phyloP scores from a whole-genome alignment of 2,113 vertebrate genomes.

The Podilymbus podiceps region DNA sequence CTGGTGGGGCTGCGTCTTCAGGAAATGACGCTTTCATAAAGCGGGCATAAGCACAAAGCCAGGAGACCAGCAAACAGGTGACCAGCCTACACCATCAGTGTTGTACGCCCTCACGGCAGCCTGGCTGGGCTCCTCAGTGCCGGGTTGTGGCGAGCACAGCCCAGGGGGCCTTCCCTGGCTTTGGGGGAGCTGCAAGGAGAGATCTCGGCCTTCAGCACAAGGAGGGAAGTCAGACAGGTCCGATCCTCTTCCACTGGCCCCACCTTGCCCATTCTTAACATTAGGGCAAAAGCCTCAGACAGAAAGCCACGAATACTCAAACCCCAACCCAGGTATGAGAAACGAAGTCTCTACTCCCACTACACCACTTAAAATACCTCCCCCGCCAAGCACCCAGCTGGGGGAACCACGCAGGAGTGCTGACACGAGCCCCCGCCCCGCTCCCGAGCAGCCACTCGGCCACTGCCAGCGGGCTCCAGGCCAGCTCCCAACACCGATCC shows the following conservation, averaged over 20 bases:
- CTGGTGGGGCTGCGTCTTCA: background rate
- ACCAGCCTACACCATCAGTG: accelerated
- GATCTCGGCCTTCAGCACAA: background rate
- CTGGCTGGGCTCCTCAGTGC: background rate
- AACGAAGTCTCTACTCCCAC: background rate
- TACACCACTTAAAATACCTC: background rate
- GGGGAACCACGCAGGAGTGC: accelerated
- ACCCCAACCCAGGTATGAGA: background rate
- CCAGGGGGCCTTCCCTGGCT: background rate
- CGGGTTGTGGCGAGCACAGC: background rate
- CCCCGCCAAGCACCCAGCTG: background rate
- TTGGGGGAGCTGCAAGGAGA: background rate
- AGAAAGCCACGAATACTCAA: background rate
- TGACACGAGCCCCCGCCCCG: background rate
- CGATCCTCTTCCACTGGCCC: background rate
- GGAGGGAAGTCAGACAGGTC: background rate
- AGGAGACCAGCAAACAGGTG: background rate
- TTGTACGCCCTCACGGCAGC: background rate
- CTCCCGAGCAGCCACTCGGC: background rate
- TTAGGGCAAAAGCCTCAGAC: background rate
- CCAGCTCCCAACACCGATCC: background rate
- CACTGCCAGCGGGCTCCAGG: background rate
- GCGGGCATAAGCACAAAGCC: background rate
- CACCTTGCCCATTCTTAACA: background rate
- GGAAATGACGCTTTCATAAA: background rate